Evolutionary conservation across 2,113 vertebrate genomes (phyloP).

Genomic region (Mellivora capensis): DNA sequence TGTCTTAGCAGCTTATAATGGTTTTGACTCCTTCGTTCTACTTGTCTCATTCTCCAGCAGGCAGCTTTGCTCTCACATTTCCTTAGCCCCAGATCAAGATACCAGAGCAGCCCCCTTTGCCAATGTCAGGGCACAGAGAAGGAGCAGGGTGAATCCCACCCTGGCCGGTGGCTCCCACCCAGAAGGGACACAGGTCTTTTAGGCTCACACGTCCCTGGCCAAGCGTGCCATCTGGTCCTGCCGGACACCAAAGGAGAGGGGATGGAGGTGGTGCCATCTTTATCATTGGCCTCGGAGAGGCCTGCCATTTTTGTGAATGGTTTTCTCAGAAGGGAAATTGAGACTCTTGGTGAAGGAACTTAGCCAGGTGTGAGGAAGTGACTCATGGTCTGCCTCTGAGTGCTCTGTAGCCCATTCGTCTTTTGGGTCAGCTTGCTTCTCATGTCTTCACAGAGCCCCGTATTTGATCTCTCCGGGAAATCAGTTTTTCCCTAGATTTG

Average conservation of each 20-base stretch:
- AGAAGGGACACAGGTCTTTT: not conserved
- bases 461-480: not conserved
- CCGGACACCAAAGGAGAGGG: not conserved
- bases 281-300: not conserved
- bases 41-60: not conserved
- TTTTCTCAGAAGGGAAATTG: not conserved
- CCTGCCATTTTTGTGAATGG: not conserved
- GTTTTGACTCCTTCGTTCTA: not conserved
- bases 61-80: not conserved
- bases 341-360: not conserved
- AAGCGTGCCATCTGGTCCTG: not conserved
- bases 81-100: not conserved
- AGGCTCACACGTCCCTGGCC: not conserved
- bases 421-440: not conserved
- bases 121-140: not conserved
- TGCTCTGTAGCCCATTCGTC: not conserved
- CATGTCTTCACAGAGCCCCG: not conserved
- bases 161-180: not conserved
- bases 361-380: not conserved
- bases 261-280: accelerated
- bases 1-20: not conserved
- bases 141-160: not conserved
- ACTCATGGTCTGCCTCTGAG: not conserved
- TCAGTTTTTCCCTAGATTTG: not conserved
- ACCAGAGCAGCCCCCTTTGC: not conserved